Percentiles rank a stretch among this genome's conserved stretches.
Evolutionary conservation across 2,888 invertebrate genomes (phyloP).

Genomic region (Rosalia funebris): DNA sequence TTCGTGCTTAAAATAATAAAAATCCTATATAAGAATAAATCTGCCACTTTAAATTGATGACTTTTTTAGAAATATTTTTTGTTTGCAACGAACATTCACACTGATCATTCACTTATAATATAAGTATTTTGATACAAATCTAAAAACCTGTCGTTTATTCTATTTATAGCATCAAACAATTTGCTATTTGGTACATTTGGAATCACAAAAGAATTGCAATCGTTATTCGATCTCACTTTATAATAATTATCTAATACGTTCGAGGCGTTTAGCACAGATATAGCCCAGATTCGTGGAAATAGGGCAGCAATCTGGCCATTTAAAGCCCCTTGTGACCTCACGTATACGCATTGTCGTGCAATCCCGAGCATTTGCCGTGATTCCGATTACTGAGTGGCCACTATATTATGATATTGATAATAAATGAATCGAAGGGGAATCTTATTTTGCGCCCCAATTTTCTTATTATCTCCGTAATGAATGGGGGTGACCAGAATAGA

Average conservation of each 20-base stretch:
- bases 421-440: slow-evolving; percentile 14
- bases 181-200: no score
- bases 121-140: no score
- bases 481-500: not conserved
- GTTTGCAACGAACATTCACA: no score
- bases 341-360: slow-evolving; percentile 14
- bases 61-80: no score
- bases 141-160: no score
- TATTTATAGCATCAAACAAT: no score
- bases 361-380: slow-evolving; percentile 7
- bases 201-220: no score
- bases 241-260: slow-evolving; percentile 16
- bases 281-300: slow-evolving; percentile 11
- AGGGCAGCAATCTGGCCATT: slow-evolving; percentile 21
- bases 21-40: no score
- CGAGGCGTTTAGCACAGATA: slow-evolving; percentile 50
- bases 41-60: no score
- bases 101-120: no score
- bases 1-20: no score
- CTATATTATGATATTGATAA: slow-evolving; percentile 16
- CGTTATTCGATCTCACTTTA: not conserved
- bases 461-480: slow-evolving; percentile 11
- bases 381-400: slow-evolving; percentile 12
- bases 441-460: slow-evolving; percentile 11
- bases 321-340: slow-evolving; percentile 13